phyloP scores from a whole-genome alignment of 2,797 vertebrate species.

The Carapus acus region DNA sequence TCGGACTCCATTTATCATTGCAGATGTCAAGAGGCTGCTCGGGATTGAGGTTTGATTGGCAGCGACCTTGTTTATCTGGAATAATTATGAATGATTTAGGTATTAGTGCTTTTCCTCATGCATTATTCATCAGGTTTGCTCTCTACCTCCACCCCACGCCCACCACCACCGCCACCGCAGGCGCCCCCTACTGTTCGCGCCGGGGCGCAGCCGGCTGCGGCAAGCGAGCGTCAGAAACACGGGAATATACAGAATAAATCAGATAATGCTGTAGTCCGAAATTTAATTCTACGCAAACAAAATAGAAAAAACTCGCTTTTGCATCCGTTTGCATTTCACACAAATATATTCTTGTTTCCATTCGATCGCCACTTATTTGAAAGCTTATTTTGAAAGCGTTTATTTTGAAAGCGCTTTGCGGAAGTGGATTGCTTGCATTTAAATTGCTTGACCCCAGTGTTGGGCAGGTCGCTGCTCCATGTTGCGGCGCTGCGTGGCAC shows the following conservation, averaged over 20 bases:
- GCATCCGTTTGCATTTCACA: too few species aligned
- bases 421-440: conserved; percentile 6
- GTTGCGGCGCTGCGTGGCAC: conserved; percentile 71
- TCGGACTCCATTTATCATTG: conserved; percentile 48
- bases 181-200: background rate
- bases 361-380: too few species aligned
- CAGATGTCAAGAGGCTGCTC: conserved; percentile 42
- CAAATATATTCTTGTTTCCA: too few species aligned
- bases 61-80: conserved; percentile 59
- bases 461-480: conserved; percentile 48
- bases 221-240: background rate
- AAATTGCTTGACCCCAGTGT: conserved; percentile 30
- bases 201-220: conserved; percentile 29
- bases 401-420: conserved; percentile 47
- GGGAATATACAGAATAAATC: background rate
- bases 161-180: too few species aligned
- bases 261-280: too few species aligned
- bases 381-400: background rate
- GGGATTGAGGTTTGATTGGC: conserved; percentile 60
- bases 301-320: too few species aligned
- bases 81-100: conserved; percentile 69
- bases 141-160: conserved; percentile 20
- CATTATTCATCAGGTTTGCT: conserved; percentile 61
- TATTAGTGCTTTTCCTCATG: conserved; percentile 63
- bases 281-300: too few species aligned